Evolutionary conservation across 2,888 invertebrate species (phyloP), one percentile per base, ranked within the genome.

Genomic region (Chrysolina americana): DNA sequence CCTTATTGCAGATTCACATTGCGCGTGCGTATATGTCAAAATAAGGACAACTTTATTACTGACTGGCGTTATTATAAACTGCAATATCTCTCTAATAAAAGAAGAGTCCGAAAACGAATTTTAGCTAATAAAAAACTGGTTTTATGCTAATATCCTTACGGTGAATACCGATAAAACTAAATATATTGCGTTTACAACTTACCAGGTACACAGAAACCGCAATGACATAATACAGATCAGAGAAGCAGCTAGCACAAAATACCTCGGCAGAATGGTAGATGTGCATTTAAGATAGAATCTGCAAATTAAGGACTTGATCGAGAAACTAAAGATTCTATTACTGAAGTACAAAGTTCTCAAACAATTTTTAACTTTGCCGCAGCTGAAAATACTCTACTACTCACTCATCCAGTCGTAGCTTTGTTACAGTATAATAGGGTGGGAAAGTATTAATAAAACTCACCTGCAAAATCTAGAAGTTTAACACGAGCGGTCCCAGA

Each of bases 261-360:
- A 68, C 28, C 50, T 68, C 6, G 68, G 68, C 41, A 41, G 56
- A 3, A 50, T 50, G 41, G 56, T 56, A 36, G 68, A 68, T 15
- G 13, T 53, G 28, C 28, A 50, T 68, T 68, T 56, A 6, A 28
- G 15, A 41, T 68, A 56, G 68, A 36, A 68, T 59, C 15, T 23
- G 53, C 68, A 56, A 36, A 68, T 53, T 8, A 68, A 50, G 9
- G 17, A 53, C 17, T n/a, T 68, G n/a, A 23, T 53, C 11, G 21
- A 56, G 23, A 68, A 68, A 68, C 36, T 68, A n/a, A 53, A 23
- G 19, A 59, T 59, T 17, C 11, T 59, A 59, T 19, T 59, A 59
- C 59, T 21, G 3, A 59, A 59, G 21, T 59, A 19, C 59, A 19
- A 19, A 59, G 4, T 59, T 2, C 59, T 59, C 4, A 19, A 59